Conservation (phyloP, 1,140 invertebrate genomes). For the Anthonomus grandis region DNA sequence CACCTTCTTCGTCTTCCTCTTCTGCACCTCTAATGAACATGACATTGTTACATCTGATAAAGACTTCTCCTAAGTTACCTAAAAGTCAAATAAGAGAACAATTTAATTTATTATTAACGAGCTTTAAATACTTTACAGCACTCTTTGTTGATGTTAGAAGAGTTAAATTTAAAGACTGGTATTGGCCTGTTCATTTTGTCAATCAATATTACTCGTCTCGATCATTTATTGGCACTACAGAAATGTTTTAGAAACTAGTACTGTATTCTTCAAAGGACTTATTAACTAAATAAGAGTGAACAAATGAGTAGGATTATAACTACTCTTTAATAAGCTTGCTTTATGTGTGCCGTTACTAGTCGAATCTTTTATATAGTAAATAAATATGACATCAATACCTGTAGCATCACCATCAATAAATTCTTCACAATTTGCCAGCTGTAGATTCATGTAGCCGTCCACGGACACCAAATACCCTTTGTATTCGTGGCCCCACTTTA, state of each 20-base stretch:
- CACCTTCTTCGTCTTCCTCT: slow-evolving; percentile 95
- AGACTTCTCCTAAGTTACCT: slow-evolving; percentile 94
- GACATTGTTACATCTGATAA: slow-evolving; percentile 98
- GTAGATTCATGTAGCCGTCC: slow-evolving; percentile 99
- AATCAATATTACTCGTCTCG: no score
- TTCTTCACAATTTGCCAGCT: slow-evolving; percentile 97
- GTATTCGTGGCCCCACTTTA: slow-evolving; percentile 99
- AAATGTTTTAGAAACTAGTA: neutral
- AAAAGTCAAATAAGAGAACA: slow-evolving; percentile 28
- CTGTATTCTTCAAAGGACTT: neutral
- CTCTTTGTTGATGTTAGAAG: no score
- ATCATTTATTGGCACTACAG: neutral
- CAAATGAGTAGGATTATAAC: no score
- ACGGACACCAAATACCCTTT: slow-evolving; percentile 96
- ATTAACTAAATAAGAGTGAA: no score
- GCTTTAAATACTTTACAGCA: no score
- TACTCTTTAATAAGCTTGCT: no score
- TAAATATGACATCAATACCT: slow-evolving; percentile 57
- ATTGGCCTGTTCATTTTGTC: no score
- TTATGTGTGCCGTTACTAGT: no score
- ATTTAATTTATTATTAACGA: no score
- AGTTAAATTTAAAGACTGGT: no score
- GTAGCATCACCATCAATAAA: slow-evolving; percentile 87
- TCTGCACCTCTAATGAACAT: slow-evolving; percentile 94
- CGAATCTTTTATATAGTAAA: no score